These are phyloP conservation scores for Stegostoma tigrinum DNA, from an alignment of 2,113 vertebrate genomes.

Conservation along the genomic window DNA sequence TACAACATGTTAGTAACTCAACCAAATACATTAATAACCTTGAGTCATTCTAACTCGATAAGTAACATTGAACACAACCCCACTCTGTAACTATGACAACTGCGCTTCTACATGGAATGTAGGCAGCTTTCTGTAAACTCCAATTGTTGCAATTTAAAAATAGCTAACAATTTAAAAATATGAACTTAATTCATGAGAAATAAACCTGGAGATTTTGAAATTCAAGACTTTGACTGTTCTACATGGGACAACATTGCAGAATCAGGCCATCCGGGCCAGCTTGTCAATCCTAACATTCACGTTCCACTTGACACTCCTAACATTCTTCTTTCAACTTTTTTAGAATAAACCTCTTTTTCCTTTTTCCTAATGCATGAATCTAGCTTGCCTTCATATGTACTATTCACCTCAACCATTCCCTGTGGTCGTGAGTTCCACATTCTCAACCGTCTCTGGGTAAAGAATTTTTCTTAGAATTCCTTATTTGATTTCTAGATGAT, in stretches of 20 bases:
- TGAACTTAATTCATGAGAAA: background rate
- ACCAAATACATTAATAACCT: background rate
- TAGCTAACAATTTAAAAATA: slow-evolving; percentile 8
- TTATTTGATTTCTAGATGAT: background rate
- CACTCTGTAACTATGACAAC: slow-evolving; percentile 18
- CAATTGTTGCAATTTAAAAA: slow-evolving; percentile 13
- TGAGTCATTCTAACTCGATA: slow-evolving; percentile 1
- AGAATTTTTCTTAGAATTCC: background rate
- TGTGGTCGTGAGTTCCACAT: background rate
- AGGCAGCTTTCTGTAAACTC: slow-evolving; percentile 4
- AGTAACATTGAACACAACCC: background rate
- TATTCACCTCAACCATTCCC: background rate
- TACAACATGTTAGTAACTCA: background rate
- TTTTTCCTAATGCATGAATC: background rate
- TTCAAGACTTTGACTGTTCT: background rate
- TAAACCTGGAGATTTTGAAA: background rate
- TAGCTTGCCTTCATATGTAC: background rate
- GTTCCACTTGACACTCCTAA: no score
- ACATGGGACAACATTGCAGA: background rate
- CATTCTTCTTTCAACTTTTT: background rate
- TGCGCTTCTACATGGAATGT: background rate
- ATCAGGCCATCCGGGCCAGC: background rate
- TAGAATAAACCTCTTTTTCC: background rate
- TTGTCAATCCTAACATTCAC: background rate
- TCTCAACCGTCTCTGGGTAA: background rate